Evolutionary conservation across 64 coral and sea anemone species (phyloP), one percentile per base, ranked within the genome.

Genomic region (Trachythela sp.): DNA sequence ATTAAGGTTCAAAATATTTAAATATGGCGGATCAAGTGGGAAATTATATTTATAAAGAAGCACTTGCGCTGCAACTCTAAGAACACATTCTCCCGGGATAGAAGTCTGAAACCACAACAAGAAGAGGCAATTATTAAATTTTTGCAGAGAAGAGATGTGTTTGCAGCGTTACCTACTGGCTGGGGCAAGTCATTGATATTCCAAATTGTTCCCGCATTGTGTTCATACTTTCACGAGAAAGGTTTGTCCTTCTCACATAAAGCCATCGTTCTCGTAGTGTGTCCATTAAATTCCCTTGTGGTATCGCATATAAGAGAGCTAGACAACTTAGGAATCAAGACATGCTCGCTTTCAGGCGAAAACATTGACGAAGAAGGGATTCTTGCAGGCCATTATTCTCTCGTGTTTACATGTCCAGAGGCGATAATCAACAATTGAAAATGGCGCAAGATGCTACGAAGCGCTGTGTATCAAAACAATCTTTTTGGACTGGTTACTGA

Each of bases 101-200:
- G 26, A 41, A 24, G 76, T 9, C 33, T 92, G 52, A 92, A 83
- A 83, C 77, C 50, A 64, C n/a, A 59, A 13, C 86, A 88, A 88
- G 86, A 85, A 84, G 83, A n/a, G n/a, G n/a, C n/a, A n/a, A n/a
- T n/a, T n/a, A n/a, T n/a, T n/a, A n/a, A n/a, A n/a, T n/a, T n/a
- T n/a, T n/a, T n/a, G n/a, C n/a, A n/a, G n/a, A 72, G 91, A 84
- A 84, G 83, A 59, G 86, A 88, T 88, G 80, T 89, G 13, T 88
- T 92, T 84, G 91, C 51, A 70, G 86, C 88, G n/a, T 59, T 92
- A 8, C 86, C 87, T 32, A 85, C 91, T 85, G 91, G 91, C 39
- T 88, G 83, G n/a, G 91, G 91, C 13, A 92, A 92, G 45, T 92
- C 86, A 1, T 85, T 92, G 76, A 89, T 92, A 68, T 92, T 92